Evolutionary conservation across 2,888 invertebrate genomes (phyloP).

Genomic region (Ptychoptera albimana): DNA sequence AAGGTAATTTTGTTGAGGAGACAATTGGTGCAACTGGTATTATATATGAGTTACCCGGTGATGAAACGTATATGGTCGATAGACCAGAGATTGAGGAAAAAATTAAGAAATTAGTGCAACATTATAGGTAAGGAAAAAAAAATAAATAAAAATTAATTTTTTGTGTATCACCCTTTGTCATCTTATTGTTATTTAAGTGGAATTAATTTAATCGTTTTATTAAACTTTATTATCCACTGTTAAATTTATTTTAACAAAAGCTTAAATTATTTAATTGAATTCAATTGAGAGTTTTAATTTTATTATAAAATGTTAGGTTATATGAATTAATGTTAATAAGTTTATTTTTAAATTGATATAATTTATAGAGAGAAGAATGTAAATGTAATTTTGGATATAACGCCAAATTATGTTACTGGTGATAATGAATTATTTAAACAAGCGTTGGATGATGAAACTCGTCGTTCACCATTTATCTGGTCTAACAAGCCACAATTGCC

Average conservation of each 20-base stretch:
- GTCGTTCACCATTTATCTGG: conserved; percentile 65
- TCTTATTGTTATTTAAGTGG: too few relatives aligned
- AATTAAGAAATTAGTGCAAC: conserved; percentile 20
- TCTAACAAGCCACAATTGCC: conserved; percentile 33
- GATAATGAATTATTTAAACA: conserved; percentile 54
- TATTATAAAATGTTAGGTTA: not conserved
- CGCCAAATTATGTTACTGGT: conserved; percentile 53
- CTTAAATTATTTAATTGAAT: too few relatives aligned
- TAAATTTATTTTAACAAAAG: too few relatives aligned
- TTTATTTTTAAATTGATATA: not conserved
- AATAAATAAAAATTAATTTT: not conserved
- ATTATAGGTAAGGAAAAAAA: conserved; percentile 15
- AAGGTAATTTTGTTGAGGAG: conserved; percentile 24
- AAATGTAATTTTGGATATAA: conserved; percentile 55
- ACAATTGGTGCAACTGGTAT: conserved; percentile 46
- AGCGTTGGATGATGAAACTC: conserved; percentile 39
- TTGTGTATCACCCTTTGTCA: too few relatives aligned
- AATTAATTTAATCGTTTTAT: too few relatives aligned
- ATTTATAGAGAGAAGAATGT: conserved; percentile 29
- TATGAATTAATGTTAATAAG: not conserved
- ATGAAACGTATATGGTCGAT: conserved; percentile 44
- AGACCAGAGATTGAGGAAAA: conserved; percentile 20
- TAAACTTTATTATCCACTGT: too few relatives aligned
- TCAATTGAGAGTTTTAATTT: not conserved
- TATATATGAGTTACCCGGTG: conserved; percentile 45